Conservation (phyloP, 2,888 invertebrate species). For the Rhagonycha fulva region DNA sequence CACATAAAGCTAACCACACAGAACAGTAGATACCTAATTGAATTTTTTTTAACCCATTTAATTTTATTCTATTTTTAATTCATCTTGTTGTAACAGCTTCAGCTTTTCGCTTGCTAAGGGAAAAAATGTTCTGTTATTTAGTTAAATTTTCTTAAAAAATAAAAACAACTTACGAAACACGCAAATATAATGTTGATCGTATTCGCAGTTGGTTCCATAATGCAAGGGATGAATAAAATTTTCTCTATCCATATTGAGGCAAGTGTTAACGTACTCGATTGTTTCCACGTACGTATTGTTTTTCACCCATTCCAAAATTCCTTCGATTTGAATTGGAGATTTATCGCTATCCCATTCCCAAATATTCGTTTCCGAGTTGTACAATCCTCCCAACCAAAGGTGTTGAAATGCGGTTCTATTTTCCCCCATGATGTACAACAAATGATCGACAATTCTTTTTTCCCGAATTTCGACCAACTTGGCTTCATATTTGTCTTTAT, state of each 20-base stretch:
- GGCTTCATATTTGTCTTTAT: not conserved
- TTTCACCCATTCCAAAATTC: not conserved
- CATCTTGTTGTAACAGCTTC: not conserved
- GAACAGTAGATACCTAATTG: too few relatives aligned
- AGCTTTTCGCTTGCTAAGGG: not conserved
- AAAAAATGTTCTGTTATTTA: not conserved
- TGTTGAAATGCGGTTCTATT: constrained; percentile 16
- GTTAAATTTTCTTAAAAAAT: not conserved
- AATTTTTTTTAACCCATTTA: too few relatives aligned
- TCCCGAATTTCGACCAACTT: not conserved
- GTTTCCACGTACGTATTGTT: not conserved
- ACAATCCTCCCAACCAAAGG: constrained; percentile 17
- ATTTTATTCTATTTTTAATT: not conserved
- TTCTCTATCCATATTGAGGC: constrained; percentile 56
- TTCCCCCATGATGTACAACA: constrained; percentile 20
- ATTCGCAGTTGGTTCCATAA: constrained; percentile 48
- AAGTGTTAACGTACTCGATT: not conserved
- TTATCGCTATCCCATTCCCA: not conserved
- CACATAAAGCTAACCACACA: too few relatives aligned
- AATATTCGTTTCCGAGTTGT: not conserved
- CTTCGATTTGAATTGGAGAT: not conserved
- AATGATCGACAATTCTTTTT: not conserved
- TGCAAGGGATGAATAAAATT: constrained; percentile 57
- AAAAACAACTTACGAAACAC: not conserved
- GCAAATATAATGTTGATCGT: not conserved